Percentiles rank a stretch among this genome's conserved stretches.
phyloP scores from a whole-genome alignment of 2,113 vertebrate genomes.

The Caretta caretta region DNA sequence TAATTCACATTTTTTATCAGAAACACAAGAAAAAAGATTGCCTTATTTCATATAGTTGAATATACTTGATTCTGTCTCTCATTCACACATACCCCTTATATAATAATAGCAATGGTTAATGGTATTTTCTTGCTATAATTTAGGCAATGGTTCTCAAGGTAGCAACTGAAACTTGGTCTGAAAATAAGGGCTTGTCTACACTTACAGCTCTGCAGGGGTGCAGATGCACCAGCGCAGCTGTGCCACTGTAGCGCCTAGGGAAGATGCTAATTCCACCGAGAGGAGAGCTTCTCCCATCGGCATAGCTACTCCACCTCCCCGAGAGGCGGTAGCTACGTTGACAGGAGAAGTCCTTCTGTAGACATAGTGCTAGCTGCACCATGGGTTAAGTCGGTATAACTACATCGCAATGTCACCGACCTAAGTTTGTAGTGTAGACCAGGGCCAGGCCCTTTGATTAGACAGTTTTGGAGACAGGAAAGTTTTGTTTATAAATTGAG shows the following conservation, averaged over 20 bases:
- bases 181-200: slow-evolving; percentile 55
- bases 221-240: too few species aligned
- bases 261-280: too few species aligned
- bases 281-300: too few species aligned
- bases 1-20: not conserved
- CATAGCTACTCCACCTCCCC: too few species aligned
- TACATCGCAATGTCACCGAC: too few species aligned
- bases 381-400: too few species aligned
- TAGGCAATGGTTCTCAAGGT: slow-evolving; percentile 34
- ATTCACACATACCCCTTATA: not conserved
- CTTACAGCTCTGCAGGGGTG: not conserved
- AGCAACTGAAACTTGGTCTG: slow-evolving; percentile 63
- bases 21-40: not conserved
- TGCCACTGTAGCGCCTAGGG: too few species aligned
- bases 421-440: too few species aligned
- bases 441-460: slow-evolving; percentile 31
- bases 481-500: slow-evolving; percentile 61
- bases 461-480: slow-evolving; percentile 56
- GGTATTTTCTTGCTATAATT: not conserved
- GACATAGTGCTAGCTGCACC: too few species aligned
- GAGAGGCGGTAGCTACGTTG: too few species aligned
- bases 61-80: not conserved
- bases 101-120: not conserved
- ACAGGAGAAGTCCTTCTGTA: too few species aligned
- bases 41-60: not conserved